phyloP scores from a whole-genome alignment of 2,113 vertebrate genomes.

The Anolis sagrei region DNA sequence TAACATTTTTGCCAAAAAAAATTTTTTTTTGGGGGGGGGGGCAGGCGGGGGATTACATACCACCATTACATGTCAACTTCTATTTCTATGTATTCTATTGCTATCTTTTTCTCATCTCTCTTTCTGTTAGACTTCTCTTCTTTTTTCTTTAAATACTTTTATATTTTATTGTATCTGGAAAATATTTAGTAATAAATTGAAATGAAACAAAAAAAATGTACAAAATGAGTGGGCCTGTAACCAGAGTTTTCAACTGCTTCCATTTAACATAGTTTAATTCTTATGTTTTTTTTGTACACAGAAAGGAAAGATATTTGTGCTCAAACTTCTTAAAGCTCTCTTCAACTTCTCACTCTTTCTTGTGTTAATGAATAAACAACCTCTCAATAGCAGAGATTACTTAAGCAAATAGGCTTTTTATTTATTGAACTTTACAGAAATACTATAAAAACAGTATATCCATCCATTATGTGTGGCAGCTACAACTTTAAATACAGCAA shows the following conservation, averaged over 20 bases:
- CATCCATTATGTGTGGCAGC: background rate
- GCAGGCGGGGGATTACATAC: no score
- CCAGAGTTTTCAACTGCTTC: background rate
- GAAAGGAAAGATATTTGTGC: background rate
- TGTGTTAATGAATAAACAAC: slow-evolving; percentile 6
- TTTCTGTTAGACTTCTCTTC: no score
- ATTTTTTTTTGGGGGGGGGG: no score
- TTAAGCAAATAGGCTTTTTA: slow-evolving; percentile 19
- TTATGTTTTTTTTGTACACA: background rate
- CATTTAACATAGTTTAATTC: background rate
- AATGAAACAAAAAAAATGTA: no score
- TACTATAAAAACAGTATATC: background rate
- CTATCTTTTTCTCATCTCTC: no score
- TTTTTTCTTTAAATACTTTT: no score
- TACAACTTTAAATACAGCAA: background rate
- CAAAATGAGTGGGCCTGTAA: background rate
- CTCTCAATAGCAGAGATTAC: slow-evolving; percentile 8
- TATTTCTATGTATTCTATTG: no score
- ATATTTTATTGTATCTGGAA: no score
- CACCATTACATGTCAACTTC: no score
- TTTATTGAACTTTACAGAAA: slow-evolving; percentile 7
- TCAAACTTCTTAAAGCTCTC: slow-evolving; percentile 14
- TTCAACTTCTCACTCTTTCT: slow-evolving; percentile 19
- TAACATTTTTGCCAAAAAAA: no score
- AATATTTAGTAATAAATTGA: no score